Evolutionary conservation across 2,888 invertebrate species (phyloP).

Genomic region (Trichopoda pennipes): DNA sequence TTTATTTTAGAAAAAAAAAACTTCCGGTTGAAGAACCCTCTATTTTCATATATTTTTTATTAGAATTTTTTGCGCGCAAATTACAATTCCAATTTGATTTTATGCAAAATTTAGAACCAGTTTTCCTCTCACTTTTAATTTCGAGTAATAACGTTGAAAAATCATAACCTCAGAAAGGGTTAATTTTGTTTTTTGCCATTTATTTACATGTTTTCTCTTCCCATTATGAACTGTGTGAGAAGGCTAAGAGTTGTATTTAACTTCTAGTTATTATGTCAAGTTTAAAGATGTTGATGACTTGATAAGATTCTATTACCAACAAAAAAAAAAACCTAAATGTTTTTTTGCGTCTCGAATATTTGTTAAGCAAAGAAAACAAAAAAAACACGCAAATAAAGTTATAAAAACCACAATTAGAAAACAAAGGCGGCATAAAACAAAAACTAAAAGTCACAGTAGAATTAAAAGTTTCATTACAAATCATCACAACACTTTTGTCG

Average conservation of each 20-base stretch:
- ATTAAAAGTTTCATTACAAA: slow-evolving; percentile 23
- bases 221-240: slow-evolving; percentile 3
- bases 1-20: too few species aligned
- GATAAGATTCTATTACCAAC: slow-evolving; percentile 49
- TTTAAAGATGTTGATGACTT: slow-evolving; percentile 60
- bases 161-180: background rate
- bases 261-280: slow-evolving; percentile 58
- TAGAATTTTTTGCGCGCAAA: too few species aligned
- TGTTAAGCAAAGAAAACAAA: background rate
- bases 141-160: too few species aligned
- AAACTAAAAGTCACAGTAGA: slow-evolving; percentile 37
- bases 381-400: background rate
- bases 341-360: slow-evolving; percentile 11
- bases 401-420: slow-evolving; percentile 36
- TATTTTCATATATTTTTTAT: too few species aligned
- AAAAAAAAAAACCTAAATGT: background rate
- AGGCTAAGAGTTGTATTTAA: background rate
- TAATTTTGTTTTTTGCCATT: background rate
- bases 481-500: slow-evolving; percentile 4
- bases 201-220: background rate
- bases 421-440: background rate
- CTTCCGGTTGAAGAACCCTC: too few species aligned
- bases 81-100: too few species aligned
- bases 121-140: too few species aligned
- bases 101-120: too few species aligned